phyloP scores from a whole-genome alignment of 2,888 invertebrate species.

The Caenorhabditis zanzibari region DNA sequence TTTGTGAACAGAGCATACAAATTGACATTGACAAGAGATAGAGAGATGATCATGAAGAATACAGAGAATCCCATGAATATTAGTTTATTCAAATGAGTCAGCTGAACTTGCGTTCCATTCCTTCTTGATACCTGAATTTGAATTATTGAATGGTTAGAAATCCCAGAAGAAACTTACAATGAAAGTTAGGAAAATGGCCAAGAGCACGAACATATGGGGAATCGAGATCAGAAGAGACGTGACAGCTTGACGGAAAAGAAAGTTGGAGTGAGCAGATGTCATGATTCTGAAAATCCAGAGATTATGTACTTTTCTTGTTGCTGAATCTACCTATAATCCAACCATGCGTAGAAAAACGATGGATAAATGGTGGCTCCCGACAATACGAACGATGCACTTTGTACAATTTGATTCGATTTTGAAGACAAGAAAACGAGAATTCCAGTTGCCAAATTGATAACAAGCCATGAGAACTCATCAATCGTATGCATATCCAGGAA shows the following conservation, averaged over 20 bases:
- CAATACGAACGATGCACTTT: constrained; percentile 44
- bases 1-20: constrained; percentile 60
- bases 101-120: constrained; percentile 42
- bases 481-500: constrained; percentile 64
- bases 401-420: constrained; percentile 45
- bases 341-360: constrained; percentile 64
- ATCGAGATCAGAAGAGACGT: constrained; percentile 50
- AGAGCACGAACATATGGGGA: constrained; percentile 59
- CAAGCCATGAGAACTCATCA: constrained; percentile 65
- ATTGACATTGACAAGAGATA: constrained; percentile 52
- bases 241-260: constrained; percentile 42
- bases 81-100: constrained; percentile 44
- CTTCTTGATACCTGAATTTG: constrained; percentile 37
- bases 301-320: background rate
- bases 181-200: constrained; percentile 54
- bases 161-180: constrained; percentile 19
- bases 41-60: constrained; percentile 54
- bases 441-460: constrained; percentile 59
- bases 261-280: constrained; percentile 51
- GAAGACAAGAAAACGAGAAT: constrained; percentile 51
- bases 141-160: background rate
- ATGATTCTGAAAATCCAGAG: constrained; percentile 41
- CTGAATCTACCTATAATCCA: constrained; percentile 48
- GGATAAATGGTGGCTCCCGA: constrained; percentile 63
- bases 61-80: constrained; percentile 55